These are phyloP conservation scores for Meteorus sp. DNA, from an alignment of 1,140 invertebrate species.

Conservation along the genomic window DNA sequence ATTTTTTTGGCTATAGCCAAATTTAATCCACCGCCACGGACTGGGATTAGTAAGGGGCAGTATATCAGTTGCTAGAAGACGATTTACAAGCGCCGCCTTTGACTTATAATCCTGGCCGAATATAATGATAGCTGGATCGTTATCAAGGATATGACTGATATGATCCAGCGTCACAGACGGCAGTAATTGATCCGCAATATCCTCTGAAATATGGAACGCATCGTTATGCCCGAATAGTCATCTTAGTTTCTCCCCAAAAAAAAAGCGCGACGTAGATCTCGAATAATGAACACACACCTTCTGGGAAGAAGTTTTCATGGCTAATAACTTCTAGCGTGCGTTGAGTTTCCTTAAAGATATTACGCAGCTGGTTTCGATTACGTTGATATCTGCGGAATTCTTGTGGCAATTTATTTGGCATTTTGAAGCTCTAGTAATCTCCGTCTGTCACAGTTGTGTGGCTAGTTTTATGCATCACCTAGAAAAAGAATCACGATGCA, in stretches of 20 bases:
- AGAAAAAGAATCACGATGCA: background rate
- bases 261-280: background rate
- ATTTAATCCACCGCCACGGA: slow-evolving; percentile 72
- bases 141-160: slow-evolving; percentile 59
- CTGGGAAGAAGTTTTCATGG: slow-evolving; percentile 64
- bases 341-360: slow-evolving; percentile 70
- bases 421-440: slow-evolving; percentile 26
- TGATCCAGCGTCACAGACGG: slow-evolving; percentile 57
- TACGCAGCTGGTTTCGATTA: slow-evolving; percentile 57
- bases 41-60: slow-evolving; percentile 64
- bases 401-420: slow-evolving; percentile 57
- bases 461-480: background rate
- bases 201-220: slow-evolving; percentile 43
- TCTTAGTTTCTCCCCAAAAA: background rate
- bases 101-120: slow-evolving; percentile 71
- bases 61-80: slow-evolving; percentile 67
- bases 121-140: slow-evolving; percentile 65
- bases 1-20: slow-evolving; percentile 70
- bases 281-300: slow-evolving; percentile 57
- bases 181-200: slow-evolving; percentile 56
- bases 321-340: slow-evolving; percentile 67
- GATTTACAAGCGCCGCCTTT: slow-evolving; percentile 73
- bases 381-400: slow-evolving; percentile 62
- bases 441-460: background rate
- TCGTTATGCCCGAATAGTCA: slow-evolving; percentile 1